Percentiles rank a stretch among this genome's conserved stretches.
These are phyloP conservation scores for Scaptomyza reducta DNA, from an alignment of 2,888 invertebrate species.

Conservation along the genomic window DNA sequence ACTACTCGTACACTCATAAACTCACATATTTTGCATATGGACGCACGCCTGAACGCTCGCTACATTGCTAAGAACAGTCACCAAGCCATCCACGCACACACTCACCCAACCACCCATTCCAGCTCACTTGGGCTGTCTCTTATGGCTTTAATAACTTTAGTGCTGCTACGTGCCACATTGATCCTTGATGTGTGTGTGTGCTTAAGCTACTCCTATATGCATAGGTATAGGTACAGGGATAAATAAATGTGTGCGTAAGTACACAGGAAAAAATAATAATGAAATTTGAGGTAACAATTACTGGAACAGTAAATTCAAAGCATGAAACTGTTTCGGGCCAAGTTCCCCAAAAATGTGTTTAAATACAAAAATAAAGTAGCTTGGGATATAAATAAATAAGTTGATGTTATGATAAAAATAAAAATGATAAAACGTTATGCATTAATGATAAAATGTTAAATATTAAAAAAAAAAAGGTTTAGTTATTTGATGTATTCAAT, in stretches of 20 bases:
- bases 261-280: not conserved
- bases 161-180: slow-evolving; percentile 74
- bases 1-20: slow-evolving; percentile 33
- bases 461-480: too few relatives aligned
- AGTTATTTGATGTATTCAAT: too few relatives aligned
- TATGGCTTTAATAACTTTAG: slow-evolving; percentile 76
- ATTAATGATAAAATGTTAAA: too few relatives aligned
- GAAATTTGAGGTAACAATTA: too few relatives aligned
- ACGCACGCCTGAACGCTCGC: slow-evolving; percentile 57
- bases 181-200: slow-evolving; percentile 58
- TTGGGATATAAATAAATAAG: too few relatives aligned
- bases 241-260: not conserved
- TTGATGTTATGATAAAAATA: too few relatives aligned
- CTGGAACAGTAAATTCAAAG: too few relatives aligned
- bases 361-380: too few relatives aligned
- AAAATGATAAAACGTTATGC: too few relatives aligned
- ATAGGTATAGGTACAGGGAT: slow-evolving; percentile 5
- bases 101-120: slow-evolving; percentile 14
- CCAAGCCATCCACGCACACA: not conserved
- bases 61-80: slow-evolving; percentile 39
- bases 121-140: slow-evolving; percentile 52
- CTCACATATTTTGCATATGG: slow-evolving; percentile 66
- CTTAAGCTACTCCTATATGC: slow-evolving; percentile 29
- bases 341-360: too few relatives aligned
- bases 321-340: too few relatives aligned